Conservation (phyloP, 2,797 vertebrate genomes). For the Balearica regulorum region DNA sequence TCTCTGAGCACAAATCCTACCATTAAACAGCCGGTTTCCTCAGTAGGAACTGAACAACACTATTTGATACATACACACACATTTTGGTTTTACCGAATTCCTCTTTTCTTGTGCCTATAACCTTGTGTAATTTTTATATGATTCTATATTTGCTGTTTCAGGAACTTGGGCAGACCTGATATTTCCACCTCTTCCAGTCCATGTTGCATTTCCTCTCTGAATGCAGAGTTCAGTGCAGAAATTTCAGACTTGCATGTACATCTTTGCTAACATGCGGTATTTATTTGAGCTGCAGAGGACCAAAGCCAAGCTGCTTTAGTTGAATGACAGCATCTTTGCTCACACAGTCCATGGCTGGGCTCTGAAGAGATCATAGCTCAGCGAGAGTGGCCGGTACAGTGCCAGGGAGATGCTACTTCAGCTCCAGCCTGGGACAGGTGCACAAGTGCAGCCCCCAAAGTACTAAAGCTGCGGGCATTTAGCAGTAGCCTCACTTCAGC, state of each 20-base stretch:
- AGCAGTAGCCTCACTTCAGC: not conserved
- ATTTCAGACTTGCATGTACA: not conserved
- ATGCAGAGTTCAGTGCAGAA: not conserved
- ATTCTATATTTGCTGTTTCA: not conserved
- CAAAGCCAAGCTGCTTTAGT: not conserved
- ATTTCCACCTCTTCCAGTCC: not conserved
- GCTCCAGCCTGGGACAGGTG: not conserved
- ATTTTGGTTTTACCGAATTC: not conserved
- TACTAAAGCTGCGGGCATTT: not conserved
- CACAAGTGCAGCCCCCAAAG: not conserved
- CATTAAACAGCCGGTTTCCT: not conserved
- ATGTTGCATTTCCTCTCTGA: not conserved
- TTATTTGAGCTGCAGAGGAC: not conserved
- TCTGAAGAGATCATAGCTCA: not conserved
- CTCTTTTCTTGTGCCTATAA: not conserved
- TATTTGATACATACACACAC: not conserved
- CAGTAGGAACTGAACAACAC: not conserved
- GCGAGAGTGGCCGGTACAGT: not conserved
- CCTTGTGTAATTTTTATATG: not conserved
- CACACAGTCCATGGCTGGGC: not conserved
- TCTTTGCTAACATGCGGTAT: not conserved
- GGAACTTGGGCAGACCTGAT: not conserved
- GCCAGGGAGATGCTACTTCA: not conserved
- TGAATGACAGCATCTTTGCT: not conserved
- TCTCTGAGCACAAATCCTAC: not conserved